Percentiles rank a stretch among this genome's conserved stretches.
Conservation (phyloP, 2,888 invertebrate genomes). For the Hypena proboscidalis region DNA sequence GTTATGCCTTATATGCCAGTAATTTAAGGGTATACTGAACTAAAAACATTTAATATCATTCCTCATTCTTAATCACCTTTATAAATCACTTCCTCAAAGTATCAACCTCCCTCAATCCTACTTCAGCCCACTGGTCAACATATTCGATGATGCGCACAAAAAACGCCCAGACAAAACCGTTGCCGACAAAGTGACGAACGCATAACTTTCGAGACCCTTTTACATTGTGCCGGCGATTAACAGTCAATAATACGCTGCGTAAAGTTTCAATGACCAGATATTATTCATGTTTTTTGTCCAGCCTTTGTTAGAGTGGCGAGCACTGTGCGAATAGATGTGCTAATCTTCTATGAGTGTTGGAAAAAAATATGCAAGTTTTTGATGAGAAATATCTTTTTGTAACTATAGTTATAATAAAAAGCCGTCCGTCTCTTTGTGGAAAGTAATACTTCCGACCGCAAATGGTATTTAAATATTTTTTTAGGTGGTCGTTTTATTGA, state of each 20-base stretch:
- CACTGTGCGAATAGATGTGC: conserved; percentile 37
- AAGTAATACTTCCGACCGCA: too few species aligned
- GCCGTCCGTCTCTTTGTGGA: too few species aligned
- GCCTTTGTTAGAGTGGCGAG: conserved; percentile 24
- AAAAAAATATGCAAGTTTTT: conserved; percentile 14
- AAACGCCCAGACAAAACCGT: conserved; percentile 55
- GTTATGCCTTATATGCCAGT: too few species aligned
- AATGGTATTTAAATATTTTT: not conserved
- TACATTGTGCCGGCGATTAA: conserved; percentile 64
- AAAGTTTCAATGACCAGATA: conserved; percentile 45
- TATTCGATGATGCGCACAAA: conserved; percentile 62
- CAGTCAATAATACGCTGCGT: conserved; percentile 60
- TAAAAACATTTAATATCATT: not conserved
- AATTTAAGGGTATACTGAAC: too few species aligned
- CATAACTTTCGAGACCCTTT: conserved; percentile 55
- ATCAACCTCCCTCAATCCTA: conserved; percentile 32
- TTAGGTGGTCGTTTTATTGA: too few species aligned
- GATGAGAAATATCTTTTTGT: not conserved
- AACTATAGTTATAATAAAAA: not conserved
- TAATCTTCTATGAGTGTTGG: conserved; percentile 22
- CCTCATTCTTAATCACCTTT: not conserved
- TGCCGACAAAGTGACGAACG: conserved; percentile 68
- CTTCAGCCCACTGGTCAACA: conserved; percentile 59
- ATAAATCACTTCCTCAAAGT: conserved; percentile 3
- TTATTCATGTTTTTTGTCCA: conserved; percentile 49